Evolutionary conservation across 2,797 vertebrate species (phyloP).

Genomic region (Sebastes umbrosus): DNA sequence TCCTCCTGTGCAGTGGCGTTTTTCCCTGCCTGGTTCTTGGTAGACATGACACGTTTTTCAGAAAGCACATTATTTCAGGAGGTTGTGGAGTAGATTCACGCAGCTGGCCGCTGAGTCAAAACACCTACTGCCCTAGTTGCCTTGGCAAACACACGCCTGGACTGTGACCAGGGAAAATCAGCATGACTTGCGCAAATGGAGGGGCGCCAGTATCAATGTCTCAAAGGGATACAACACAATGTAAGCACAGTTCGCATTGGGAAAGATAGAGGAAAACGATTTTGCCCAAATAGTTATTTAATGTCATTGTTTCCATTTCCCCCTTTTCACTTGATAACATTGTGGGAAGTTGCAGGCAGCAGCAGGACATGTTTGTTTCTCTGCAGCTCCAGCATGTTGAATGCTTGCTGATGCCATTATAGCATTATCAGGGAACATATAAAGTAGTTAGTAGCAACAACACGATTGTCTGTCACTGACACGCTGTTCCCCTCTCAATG

Average conservation of each 20-base stretch:
- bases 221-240: constrained; percentile 67
- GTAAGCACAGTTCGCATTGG: constrained; percentile 33
- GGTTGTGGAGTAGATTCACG: not conserved
- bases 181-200: constrained; percentile 74
- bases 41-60: constrained; percentile 3
- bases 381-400: constrained; percentile 26
- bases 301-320: constrained; percentile 73
- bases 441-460: constrained; percentile 1
- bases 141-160: constrained; percentile 64
- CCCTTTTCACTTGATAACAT: constrained; percentile 58
- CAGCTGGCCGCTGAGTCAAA: constrained; percentile 19
- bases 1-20: not conserved
- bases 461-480: not conserved
- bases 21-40: not conserved
- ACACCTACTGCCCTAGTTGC: constrained; percentile 60
- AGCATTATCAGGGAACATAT: constrained; percentile 2
- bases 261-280: constrained; percentile 57
- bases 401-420: constrained; percentile 4
- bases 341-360: constrained; percentile 50
- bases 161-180: constrained; percentile 61
- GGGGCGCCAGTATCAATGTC: constrained; percentile 64
- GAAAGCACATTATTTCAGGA: constrained; percentile 13
- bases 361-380: constrained; percentile 51
- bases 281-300: constrained; percentile 70
- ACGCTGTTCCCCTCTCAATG: not conserved